These are phyloP conservation scores for Amyelois transitella DNA, from an alignment of 1,140 invertebrate genomes.

Conservation along the genomic window DNA sequence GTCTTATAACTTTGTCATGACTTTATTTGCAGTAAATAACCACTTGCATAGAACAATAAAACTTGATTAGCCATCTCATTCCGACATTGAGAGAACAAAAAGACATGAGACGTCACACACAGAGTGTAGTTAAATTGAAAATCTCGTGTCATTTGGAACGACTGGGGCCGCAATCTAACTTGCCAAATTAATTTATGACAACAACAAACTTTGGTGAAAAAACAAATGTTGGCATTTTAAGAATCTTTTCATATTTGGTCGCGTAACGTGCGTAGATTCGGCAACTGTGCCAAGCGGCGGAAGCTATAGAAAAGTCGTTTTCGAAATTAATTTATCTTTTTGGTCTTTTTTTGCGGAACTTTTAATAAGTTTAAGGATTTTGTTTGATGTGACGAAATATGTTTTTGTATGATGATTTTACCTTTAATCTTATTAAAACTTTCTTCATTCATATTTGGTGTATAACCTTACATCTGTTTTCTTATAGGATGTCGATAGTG, in stretches of 20 bases:
- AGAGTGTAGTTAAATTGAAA: slow-evolving; percentile 27
- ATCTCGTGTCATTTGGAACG: slow-evolving; percentile 20
- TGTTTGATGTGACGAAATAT: background rate
- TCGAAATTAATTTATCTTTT: background rate
- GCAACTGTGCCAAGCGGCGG: background rate
- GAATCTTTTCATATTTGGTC: background rate
- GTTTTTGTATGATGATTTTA: background rate
- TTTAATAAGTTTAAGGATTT: background rate
- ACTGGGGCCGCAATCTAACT: slow-evolving; percentile 51
- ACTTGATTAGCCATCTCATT: slow-evolving; percentile 1
- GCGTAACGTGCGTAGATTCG: background rate
- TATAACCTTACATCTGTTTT: too few relatives aligned
- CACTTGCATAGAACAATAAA: slow-evolving; percentile 1
- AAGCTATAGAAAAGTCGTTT: background rate
- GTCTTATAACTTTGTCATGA: background rate
- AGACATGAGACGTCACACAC: slow-evolving; percentile 28
- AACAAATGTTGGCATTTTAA: slow-evolving; percentile 13
- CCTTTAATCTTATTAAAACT: too few relatives aligned
- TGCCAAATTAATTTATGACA: slow-evolving; percentile 59
- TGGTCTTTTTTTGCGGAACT: background rate
- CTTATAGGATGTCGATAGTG: too few relatives aligned
- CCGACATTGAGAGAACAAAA: slow-evolving; percentile 7
- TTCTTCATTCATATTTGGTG: too few relatives aligned
- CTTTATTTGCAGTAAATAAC: background rate
- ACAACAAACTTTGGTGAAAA: slow-evolving; percentile 15